These are phyloP conservation scores for Corythaixoides concolor DNA, from an alignment of 2,113 vertebrate genomes.

Conservation along the genomic window DNA sequence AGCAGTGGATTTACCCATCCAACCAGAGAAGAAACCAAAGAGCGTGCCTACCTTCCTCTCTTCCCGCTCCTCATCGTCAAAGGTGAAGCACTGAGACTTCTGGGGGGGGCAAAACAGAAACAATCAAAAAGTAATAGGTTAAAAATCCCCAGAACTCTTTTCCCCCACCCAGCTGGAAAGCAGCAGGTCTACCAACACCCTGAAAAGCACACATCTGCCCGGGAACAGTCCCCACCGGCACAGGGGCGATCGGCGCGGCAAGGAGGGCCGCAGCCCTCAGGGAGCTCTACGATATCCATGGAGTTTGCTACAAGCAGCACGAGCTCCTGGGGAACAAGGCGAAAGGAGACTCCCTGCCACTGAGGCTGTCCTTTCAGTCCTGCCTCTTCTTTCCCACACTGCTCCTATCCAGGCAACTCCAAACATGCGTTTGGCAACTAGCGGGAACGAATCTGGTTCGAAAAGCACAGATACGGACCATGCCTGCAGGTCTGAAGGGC, in stretches of 20 bases:
- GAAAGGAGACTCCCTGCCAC: background rate
- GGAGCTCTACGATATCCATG: accelerated
- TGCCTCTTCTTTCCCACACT: background rate
- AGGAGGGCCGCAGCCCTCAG: background rate
- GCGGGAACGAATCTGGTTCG: background rate
- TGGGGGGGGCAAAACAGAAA: constrained; percentile 47
- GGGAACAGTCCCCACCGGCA: background rate
- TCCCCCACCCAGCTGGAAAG: background rate
- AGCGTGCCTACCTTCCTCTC: constrained; percentile 85
- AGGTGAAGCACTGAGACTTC: constrained; percentile 89
- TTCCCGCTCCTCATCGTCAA: constrained; percentile 78
- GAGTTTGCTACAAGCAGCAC: background rate
- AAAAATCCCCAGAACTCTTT: background rate
- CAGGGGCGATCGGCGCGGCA: background rate
- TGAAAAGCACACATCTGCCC: background rate
- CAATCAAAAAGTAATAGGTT: background rate
- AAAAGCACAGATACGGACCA: background rate
- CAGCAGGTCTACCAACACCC: background rate
- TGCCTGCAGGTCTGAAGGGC: background rate
- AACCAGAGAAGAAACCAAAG: background rate
- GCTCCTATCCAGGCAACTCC: background rate
- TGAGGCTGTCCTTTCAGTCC: background rate
- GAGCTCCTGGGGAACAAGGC: background rate
- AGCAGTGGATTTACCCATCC: background rate
- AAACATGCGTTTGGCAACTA: background rate